Conservation (phyloP, 2,888 invertebrate species). For the Tortricodes alternella region DNA sequence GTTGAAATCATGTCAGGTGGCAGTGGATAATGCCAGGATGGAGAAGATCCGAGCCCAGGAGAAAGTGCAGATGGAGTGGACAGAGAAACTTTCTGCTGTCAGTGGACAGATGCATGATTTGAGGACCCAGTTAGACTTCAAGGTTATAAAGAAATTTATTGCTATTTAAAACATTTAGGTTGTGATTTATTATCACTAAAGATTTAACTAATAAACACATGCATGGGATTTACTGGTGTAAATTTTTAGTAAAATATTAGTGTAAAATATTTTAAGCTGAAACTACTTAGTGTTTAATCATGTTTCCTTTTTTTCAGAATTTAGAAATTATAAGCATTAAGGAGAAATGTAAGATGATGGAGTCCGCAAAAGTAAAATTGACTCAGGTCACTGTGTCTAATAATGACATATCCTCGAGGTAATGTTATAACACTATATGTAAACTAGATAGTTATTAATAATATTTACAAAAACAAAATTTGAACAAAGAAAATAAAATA, state of each 20-base stretch:
- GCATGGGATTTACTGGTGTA: too few relatives aligned
- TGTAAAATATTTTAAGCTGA: too few relatives aligned
- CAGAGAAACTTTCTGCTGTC: conserved; percentile 64
- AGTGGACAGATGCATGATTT: conserved; percentile 71
- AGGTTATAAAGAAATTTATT: conserved; percentile 54
- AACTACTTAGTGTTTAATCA: too few relatives aligned
- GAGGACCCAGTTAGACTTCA: conserved; percentile 81
- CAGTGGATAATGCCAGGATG: conserved; percentile 68
- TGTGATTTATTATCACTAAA: too few relatives aligned
- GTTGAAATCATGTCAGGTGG: conserved; percentile 70
- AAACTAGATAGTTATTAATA: not conserved
- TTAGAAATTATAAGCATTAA: conserved; percentile 82
- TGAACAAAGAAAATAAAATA: too few relatives aligned
- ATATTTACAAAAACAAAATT: too few relatives aligned
- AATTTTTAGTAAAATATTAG: too few relatives aligned
- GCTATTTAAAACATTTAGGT: not conserved
- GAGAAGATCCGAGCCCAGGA: conserved; percentile 72
- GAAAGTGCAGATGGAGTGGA: conserved; percentile 77
- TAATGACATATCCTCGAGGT: conserved; percentile 65
- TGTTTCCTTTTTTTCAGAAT: conserved; percentile 62
- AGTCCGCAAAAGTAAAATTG: conserved; percentile 68
- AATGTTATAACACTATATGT: too few relatives aligned
- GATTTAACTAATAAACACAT: too few relatives aligned
- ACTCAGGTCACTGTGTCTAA: conserved; percentile 63
- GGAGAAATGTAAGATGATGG: conserved; percentile 75